Base-by-base conservation (phyloP, 2,797 vertebrate genomes). In the Danio tinwini region DNA sequence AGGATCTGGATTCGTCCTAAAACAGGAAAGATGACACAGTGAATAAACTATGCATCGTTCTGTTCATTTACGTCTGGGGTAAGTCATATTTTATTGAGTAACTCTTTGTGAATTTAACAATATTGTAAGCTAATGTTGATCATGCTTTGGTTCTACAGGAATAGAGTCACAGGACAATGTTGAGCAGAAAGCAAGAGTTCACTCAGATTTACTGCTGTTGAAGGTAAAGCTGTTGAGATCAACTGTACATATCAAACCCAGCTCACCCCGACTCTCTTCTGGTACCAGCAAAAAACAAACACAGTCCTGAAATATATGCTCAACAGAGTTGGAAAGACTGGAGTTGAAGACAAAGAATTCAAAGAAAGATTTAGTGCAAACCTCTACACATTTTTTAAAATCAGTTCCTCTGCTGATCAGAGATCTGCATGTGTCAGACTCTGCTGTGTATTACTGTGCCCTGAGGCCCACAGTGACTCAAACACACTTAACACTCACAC, bases 301-400 rank as follows among this genome's bases (percentile, higher is more conserved):
- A 9, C 11, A 14, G 42, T 2, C 1, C 63, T 63, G 13, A 65
- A 65, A 65, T 65, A 45, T 45, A 45, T 64, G 40, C 40, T 63
- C n/a, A 12, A 42, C 5, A 21, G 42, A 65, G 42, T 5, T 65
- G 63, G 63, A 4, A 7, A 19, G 6, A 45, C 6, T 64, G 62
- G 62, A 45, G 62, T 19, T 13, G 6, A 64, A 19, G 42, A 65
- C 6, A 21, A 65, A 5, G 42, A 65, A 42, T 64, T 64, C 3
- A 65, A 65, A 47, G 42, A 47, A n/a, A 65, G 63, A 65, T 65
- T 65, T 65, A 47, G 13, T 19, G 42, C 63, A 47, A 1, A 47
- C 1, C 7, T 65, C 1, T 0, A 64, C 62, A 64, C 42, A 19
- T 45, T 11, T 65, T 65, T 47, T 29, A 29, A 29, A 29, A 29